Percentiles rank a stretch among this genome's conserved stretches.
Evolutionary conservation across 2,888 invertebrate species (phyloP).

Genomic region (Nezara viridula): DNA sequence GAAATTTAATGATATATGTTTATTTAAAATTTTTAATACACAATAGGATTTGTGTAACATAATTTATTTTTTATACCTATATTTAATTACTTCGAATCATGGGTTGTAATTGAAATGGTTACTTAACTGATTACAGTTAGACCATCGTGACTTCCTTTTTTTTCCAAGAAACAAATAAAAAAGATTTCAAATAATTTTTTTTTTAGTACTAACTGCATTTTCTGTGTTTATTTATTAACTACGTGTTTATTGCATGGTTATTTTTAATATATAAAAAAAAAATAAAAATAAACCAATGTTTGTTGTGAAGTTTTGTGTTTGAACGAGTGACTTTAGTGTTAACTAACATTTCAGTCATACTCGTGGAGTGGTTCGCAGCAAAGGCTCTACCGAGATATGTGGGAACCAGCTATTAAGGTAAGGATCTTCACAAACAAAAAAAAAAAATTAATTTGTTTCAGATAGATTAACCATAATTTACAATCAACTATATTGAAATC

Average conservation of each 20-base stretch:
- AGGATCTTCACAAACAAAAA: conserved; percentile 64
- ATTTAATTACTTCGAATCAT: too few species aligned
- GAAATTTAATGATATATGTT: too few species aligned
- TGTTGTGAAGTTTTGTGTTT: conserved; percentile 66
- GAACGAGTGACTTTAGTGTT: conserved; percentile 68
- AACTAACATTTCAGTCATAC: conserved; percentile 76
- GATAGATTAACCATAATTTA: not conserved
- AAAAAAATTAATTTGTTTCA: not conserved
- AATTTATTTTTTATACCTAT: too few species aligned
- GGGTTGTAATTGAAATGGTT: too few species aligned
- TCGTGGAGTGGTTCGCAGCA: conserved; percentile 88
- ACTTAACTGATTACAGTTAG: too few species aligned
- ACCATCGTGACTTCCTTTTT: too few species aligned
- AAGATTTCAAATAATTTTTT: not conserved
- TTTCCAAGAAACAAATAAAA: not conserved
- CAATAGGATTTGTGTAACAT: too few species aligned
- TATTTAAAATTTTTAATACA: too few species aligned
- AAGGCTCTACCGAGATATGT: conserved; percentile 77
- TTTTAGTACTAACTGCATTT: not conserved
- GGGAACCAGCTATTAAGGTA: conserved; percentile 74
- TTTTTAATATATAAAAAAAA: not conserved
- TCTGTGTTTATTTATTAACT: not conserved
- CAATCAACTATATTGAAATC: too few species aligned
- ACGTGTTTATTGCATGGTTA: not conserved
- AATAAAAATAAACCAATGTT: conserved; percentile 17